phyloP scores from a whole-genome alignment of 1,140 invertebrate species.

The Drosophila orosa region DNA sequence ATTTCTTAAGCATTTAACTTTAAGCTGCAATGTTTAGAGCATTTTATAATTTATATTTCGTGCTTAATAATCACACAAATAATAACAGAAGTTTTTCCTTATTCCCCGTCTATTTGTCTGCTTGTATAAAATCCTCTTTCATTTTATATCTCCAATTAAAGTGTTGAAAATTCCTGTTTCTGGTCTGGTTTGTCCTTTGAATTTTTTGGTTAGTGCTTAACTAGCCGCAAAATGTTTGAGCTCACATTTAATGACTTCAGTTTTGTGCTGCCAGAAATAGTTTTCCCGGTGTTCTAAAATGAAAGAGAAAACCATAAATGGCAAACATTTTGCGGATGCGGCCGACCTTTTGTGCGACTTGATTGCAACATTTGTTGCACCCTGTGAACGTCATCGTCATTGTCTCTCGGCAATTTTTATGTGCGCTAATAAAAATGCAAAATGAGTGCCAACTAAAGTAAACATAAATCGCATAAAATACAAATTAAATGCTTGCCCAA shows the following conservation, averaged over 20 bases:
- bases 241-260: conserved; percentile 12
- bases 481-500: conserved; percentile 78
- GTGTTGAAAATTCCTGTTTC: background rate
- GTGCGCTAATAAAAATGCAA: conserved; percentile 66
- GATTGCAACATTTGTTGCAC: conserved; percentile 55
- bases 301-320: conserved; percentile 20
- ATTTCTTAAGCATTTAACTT: too few relatives aligned
- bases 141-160: background rate
- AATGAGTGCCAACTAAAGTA: conserved; percentile 66
- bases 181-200: conserved; percentile 4
- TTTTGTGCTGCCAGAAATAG: conserved; percentile 1
- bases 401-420: conserved; percentile 53
- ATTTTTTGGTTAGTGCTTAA: conserved; percentile 8
- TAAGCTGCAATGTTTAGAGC: too few relatives aligned
- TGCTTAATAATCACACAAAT: too few relatives aligned
- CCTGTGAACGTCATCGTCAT: conserved; percentile 15
- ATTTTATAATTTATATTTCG: too few relatives aligned
- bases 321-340: conserved; percentile 6
- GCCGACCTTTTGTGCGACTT: conserved; percentile 31
- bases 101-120: too few relatives aligned
- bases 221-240: conserved; percentile 3
- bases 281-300: conserved; percentile 5
- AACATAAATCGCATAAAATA: conserved; percentile 78
- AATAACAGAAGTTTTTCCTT: too few relatives aligned
- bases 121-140: too few relatives aligned